phyloP scores from a whole-genome alignment of 2,113 vertebrate genomes.

The Baryphthengus martii region DNA sequence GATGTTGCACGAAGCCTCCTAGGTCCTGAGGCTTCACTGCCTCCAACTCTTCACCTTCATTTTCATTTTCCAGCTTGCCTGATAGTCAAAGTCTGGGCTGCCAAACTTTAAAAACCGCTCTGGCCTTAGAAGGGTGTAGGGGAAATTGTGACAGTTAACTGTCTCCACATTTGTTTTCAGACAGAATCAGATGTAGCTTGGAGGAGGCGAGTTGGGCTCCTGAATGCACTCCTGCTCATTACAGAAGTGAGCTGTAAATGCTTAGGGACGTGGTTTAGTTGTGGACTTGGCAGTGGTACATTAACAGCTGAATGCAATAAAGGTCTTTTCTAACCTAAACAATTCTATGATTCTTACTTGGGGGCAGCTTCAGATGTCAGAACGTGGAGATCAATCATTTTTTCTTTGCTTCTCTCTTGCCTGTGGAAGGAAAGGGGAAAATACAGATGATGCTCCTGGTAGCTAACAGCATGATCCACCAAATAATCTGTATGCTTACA shows the following conservation, averaged over 20 bases:
- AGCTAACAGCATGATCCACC: neutral
- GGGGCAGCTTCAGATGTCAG: neutral
- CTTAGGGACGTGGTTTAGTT: neutral
- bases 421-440: constrained; percentile 9
- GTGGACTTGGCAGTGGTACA: neutral
- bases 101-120: neutral
- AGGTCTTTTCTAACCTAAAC: neutral
- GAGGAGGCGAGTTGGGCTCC: neutral
- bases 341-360: neutral
- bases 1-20: rapidly evolving
- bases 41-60: neutral
- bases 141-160: neutral
- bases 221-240: neutral
- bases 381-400: constrained; percentile 49
- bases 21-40: rapidly evolving
- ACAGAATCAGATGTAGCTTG: neutral
- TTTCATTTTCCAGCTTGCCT: neutral
- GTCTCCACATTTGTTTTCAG: neutral
- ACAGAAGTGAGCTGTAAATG: neutral
- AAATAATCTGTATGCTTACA: neutral
- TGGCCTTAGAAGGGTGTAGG: neutral
- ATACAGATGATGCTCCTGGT: neutral
- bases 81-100: neutral
- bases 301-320: neutral
- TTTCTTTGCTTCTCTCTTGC: constrained; percentile 55